A percentile compares a stretch with the other conserved stretches of the same genome.
Evolutionary conservation across 2,113 vertebrate genomes (phyloP).

Genomic region (Neolamprologus variostigma): DNA sequence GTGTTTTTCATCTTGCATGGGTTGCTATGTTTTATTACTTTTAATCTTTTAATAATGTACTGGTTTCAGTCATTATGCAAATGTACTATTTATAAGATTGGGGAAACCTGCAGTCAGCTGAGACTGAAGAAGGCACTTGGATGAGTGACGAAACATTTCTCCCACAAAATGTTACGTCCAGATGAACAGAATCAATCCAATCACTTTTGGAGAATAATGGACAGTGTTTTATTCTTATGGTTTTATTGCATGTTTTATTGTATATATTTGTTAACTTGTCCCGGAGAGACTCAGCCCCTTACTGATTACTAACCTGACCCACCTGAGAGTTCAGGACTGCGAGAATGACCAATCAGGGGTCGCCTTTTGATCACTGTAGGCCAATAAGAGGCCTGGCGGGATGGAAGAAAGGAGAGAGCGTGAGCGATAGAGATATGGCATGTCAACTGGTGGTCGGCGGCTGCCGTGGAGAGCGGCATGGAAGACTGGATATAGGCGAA

Average conservation of each 20-base stretch:
- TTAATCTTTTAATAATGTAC: background rate
- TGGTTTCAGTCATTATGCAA: background rate
- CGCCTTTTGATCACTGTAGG: background rate
- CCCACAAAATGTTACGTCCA: background rate
- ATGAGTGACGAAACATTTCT: background rate
- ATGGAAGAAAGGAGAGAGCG: background rate
- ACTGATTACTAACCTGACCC: background rate
- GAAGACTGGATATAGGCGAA: background rate
- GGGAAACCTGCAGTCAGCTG: background rate
- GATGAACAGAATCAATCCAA: background rate
- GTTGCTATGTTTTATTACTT: background rate
- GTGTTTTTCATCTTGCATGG: background rate
- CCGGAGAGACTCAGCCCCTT: background rate
- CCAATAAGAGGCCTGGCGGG: background rate
- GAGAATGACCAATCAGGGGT: background rate
- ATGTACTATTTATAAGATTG: background rate
- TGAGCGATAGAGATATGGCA: rapidly evolving
- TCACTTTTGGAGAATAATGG: background rate
- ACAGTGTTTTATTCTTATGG: background rate
- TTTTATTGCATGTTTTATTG: background rate
- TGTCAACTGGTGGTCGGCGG: background rate
- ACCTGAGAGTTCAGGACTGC: background rate
- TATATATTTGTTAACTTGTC: background rate
- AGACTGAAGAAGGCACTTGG: background rate
- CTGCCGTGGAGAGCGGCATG: background rate